phyloP scores from a whole-genome alignment of 2,113 vertebrate genomes.

The Litocranius walleri region DNA sequence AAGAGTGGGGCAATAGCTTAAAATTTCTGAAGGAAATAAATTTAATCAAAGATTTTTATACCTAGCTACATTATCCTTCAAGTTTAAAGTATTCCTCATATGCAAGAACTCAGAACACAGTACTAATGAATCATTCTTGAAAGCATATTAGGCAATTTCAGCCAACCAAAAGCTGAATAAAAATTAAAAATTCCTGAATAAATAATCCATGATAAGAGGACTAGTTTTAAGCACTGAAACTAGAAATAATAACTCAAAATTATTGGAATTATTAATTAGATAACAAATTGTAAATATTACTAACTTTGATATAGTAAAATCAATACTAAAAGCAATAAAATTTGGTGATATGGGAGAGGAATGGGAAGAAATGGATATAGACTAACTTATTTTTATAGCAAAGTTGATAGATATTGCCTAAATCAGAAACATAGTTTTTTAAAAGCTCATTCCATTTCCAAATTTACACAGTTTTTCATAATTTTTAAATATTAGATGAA shows the following conservation, averaged over 20 bases:
- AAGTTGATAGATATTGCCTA: not conserved
- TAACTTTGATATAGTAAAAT: not conserved
- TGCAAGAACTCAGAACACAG: not conserved
- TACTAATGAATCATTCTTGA: not conserved
- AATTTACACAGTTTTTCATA: not conserved
- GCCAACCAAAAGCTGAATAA: not conserved
- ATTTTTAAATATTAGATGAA: not conserved
- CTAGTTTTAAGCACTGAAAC: not conserved
- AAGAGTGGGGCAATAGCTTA: not conserved
- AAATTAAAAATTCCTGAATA: not conserved
- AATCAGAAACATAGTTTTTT: not conserved
- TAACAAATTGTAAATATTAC: not conserved
- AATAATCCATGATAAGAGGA: not conserved
- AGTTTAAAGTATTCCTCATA: not conserved
- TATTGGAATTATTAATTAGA: not conserved
- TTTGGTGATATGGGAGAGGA: not conserved
- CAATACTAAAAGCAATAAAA: not conserved
- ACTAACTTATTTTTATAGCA: not conserved
- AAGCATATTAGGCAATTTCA: not conserved
- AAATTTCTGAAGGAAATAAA: constrained; percentile 13
- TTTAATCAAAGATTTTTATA: constrained; percentile 30
- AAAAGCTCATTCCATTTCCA: not conserved
- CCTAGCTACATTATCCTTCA: not conserved
- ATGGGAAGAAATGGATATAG: not conserved
- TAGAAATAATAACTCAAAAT: not conserved